Conservation (phyloP, 2,113 vertebrate species). For the Sapajus apella region DNA sequence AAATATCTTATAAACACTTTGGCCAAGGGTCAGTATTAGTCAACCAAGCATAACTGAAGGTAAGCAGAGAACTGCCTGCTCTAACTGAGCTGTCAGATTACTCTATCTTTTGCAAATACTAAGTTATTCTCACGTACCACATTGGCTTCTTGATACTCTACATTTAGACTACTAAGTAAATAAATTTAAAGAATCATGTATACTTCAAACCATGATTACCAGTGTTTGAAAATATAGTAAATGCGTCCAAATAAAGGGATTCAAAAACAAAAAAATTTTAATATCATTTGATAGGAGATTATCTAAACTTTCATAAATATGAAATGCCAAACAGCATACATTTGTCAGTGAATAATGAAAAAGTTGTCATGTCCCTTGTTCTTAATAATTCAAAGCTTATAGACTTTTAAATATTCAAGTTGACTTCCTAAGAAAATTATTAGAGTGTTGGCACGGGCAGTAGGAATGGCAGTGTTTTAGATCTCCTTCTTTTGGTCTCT, state of each 20-base stretch:
- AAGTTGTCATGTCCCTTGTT: neutral
- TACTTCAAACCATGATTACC: neutral
- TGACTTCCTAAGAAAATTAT: neutral
- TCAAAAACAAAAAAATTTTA: neutral
- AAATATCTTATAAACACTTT: neutral
- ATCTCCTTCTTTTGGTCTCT: neutral
- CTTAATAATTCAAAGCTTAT: neutral
- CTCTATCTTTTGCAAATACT: neutral
- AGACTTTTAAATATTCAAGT: neutral
- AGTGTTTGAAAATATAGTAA: neutral
- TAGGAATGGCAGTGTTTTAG: neutral
- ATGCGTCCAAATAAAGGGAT: neutral
- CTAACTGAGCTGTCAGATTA: neutral
- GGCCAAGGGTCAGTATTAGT: neutral
- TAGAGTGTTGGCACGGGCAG: neutral
- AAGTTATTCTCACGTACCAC: neutral
- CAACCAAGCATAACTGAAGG: neutral
- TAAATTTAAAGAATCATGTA: neutral
- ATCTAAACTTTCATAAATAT: neutral
- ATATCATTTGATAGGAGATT: neutral
- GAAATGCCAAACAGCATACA: neutral
- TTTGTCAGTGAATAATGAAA: neutral
- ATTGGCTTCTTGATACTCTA: neutral
- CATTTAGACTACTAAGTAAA: neutral
- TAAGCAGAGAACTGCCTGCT: neutral